phyloP scores from a whole-genome alignment of 2,888 invertebrate genomes.

The Drosophila meridiana region DNA sequence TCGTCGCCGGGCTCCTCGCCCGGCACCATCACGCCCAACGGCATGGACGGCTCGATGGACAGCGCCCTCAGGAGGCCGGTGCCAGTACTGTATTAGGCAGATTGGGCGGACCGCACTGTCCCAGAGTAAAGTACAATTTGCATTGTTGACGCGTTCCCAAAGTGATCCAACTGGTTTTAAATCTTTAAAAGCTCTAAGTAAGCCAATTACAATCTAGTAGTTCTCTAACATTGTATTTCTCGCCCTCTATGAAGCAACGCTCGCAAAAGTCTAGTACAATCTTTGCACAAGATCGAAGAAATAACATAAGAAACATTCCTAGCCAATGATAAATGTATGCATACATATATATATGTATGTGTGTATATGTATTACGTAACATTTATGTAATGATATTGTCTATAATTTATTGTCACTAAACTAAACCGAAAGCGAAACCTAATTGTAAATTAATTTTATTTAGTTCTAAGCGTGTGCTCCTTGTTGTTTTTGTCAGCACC shows the following conservation, averaged over 20 bases:
- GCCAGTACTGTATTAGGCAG: slow-evolving; percentile 84
- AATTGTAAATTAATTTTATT: slow-evolving; percentile 76
- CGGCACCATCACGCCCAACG: slow-evolving; percentile 83
- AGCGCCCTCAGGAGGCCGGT: slow-evolving; percentile 84
- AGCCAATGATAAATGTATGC: slow-evolving; percentile 60
- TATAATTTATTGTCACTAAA: slow-evolving; percentile 69
- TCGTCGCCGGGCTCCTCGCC: slow-evolving; percentile 85
- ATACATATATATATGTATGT: not conserved
- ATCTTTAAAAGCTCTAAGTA: slow-evolving; percentile 76
- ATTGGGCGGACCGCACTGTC: slow-evolving; percentile 34
- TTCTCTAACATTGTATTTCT: slow-evolving; percentile 31
- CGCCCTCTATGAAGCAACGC: slow-evolving; percentile 45
- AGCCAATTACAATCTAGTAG: slow-evolving; percentile 59
- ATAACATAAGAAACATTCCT: slow-evolving; percentile 63
- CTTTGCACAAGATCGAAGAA: slow-evolving; percentile 54
- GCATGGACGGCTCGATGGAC: slow-evolving; percentile 83
- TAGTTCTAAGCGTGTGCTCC: slow-evolving; percentile 72
- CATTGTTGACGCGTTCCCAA: slow-evolving; percentile 74
- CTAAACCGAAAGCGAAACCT: slow-evolving; percentile 48
- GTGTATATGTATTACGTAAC: slow-evolving; percentile 19
- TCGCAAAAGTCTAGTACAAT: slow-evolving; percentile 73
- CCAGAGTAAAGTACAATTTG: slow-evolving; percentile 78
- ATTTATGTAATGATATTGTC: slow-evolving; percentile 34
- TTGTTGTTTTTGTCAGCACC: slow-evolving; percentile 68
- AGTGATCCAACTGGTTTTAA: slow-evolving; percentile 80